Evolutionary conservation across 2,113 vertebrate genomes (phyloP), one percentile per base, ranked within the genome.

Genomic region (Perognathus longimembris): DNA sequence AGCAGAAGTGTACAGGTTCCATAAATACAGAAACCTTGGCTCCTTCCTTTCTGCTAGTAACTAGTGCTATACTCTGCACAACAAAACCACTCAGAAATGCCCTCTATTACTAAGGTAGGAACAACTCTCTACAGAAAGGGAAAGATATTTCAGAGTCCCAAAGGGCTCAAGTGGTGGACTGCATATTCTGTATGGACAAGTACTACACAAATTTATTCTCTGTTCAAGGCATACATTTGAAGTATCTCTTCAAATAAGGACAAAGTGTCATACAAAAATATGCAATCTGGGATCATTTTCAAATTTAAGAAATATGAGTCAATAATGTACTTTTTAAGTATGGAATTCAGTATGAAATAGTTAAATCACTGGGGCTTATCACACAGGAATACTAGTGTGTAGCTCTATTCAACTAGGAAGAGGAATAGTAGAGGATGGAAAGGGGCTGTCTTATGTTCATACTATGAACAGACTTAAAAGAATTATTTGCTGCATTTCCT

Each of bases 251-350:
- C 17, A 3, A 91, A 86, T 83, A 84, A 10, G 59, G 21, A 40
- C 20, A 9, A 59, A 40, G 54, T 26, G 26, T 61, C 59, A 1
- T 61, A 12, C 7, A 84, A 61, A 80, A 91, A 36, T 6, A 45
- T 22, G 77, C 50, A 88, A 36, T 50, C 73, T 61, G 18, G 32
- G 18, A 64, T 76, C 28, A 20, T 93, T 26, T 93, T 92, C 54
- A 95, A 54, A 54, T 77, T 40, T 74, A 90, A 93, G 59, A 74
- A 1, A 64, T 59, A 30, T 32, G n/a, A 80, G 76, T 70, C 26
- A 95, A 40, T 50, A 79, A 74, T 85, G 70, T 78, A 7, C 11
- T 42, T 34, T 77, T 87, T 88, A 42, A 30, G 70, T 90, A 36
- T 85, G 36, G n/a, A 94, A 66, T 85, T 9, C 7, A 67, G 7